Evolutionary conservation across 2,888 invertebrate genomes (phyloP), one percentile per base, ranked within the genome.

Genomic region (Scrobipalpa costella): DNA sequence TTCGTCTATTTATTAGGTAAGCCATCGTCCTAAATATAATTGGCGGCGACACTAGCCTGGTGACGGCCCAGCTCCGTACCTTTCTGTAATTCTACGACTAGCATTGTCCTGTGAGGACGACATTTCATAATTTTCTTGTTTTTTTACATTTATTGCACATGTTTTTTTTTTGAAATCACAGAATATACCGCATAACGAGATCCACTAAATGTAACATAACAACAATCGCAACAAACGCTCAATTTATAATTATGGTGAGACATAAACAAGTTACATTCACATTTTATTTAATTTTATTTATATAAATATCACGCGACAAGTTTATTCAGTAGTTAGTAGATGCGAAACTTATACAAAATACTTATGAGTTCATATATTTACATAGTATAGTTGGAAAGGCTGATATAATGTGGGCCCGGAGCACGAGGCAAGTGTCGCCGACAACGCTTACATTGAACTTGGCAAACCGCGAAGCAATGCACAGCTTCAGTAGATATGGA

Each of bases 101-200:
- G 80, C 72, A 67, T 57, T 57, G 78, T 69, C 82, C 78, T 77
- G 68, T 71, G 34, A 76, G 80, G 80, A 73, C 78, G 79, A 73
- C 78, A 64, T 70, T 71, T 68, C 47, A 64, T 66, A 66, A 66
- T 68, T 63, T 62, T 68, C 67, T 63, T 66, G 65, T 68, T 65
- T 70, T 71, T 52, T 27, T 69, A 66, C 65, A 69, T 77, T 79
- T 88, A 88, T 88, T 88, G 87, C 88, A 88, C 88, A 81, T 76
- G 70, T 76, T 76, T 76, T 84, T 85, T 83, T 71, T 64, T 52
- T 71, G 67, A 78, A 77, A 88, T 88, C 88, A 88, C 88, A 88
- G 87, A 77, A 78, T 70, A 73, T 79, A 82, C 76, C 79, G 76
- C 78, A 78, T 76, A 79, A 76, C 80, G 84, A 86, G 83, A 86